Conservation (phyloP, 2,113 vertebrate genomes). For the Pomatostomus ruficeps region DNA sequence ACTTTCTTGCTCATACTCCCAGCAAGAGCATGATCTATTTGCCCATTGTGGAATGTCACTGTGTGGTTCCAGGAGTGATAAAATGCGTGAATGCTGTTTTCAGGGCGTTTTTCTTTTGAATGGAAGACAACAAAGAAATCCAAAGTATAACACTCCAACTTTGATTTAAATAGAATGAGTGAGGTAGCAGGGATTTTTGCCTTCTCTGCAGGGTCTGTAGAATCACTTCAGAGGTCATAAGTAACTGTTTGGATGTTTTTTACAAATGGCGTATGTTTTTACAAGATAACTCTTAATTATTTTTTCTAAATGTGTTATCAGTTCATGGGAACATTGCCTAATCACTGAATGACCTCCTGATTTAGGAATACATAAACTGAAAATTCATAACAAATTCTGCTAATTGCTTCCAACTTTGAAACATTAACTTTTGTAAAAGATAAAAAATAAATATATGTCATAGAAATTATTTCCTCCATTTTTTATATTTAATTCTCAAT, state of each 20-base stretch:
- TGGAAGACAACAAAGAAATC: background rate
- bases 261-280: background rate
- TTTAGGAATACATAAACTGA: background rate
- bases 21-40: background rate
- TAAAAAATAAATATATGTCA: background rate
- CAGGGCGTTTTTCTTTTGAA: background rate
- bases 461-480: background rate
- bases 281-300: background rate
- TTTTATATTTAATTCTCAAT: background rate
- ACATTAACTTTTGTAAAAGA: background rate
- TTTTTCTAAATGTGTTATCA: background rate
- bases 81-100: background rate
- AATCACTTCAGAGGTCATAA: background rate
- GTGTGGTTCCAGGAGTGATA: background rate
- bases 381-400: background rate
- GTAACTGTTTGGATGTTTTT: background rate
- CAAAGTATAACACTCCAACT: background rate
- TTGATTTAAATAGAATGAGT: background rate
- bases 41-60: background rate
- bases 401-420: background rate
- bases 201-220: background rate
- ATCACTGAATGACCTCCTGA: background rate
- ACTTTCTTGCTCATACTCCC: background rate
- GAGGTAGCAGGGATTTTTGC: background rate
- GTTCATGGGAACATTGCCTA: background rate